Base-by-base conservation (phyloP, 1,140 invertebrate genomes). In the Drosophila ironensis region DNA sequence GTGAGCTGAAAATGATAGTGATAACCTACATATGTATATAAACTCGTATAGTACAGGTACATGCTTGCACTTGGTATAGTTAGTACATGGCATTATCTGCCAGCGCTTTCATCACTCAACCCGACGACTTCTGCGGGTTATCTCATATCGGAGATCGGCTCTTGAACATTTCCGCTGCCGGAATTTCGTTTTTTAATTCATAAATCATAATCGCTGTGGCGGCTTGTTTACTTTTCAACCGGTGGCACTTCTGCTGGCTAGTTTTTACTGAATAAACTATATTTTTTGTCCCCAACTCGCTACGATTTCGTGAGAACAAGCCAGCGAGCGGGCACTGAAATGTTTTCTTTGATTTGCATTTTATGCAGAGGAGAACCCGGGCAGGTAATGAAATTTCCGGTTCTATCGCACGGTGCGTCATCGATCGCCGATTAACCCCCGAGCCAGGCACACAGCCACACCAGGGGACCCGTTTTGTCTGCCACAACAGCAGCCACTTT, bases 11-110 rank as follows among this genome's bases (percentile, higher is more conserved):
- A 77, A 64, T 69, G 72, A 76, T 82, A 84, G 64, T 73, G 78
- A 82, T 82, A 82, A 82, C 78, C 78, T 82, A 82, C 66, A 73
- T 82, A 53, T n/a, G n/a, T n/a, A n/a, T n/a, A n/a, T n/a, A n/a
- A n/a, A n/a, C n/a, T n/a, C n/a, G n/a, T n/a, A n/a, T n/a, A n/a
- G n/a, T n/a, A n/a, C n/a, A n/a, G n/a, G 51, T 68, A 76, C 37
- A 56, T 56, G 63, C 45, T 72, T 68, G 63, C 56, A 68, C 61
- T 68, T 54, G 70, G 69, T 84, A n/a, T 82, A 84, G 77, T 77
- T 33, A 30, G 28, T 11, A 11, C n/a, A n/a, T n/a, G 28, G 57
- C 70, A 70, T 66, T 80, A 72, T 75, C 76, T 68, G 28, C 8
- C 41, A 44, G 51, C 20, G 30, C 25, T 51, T 61, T 75, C 37